Percentiles rank a stretch among this genome's conserved stretches.
These are phyloP conservation scores for Asobara japonica DNA, from an alignment of 1,140 invertebrate species.

Conservation along the genomic window DNA sequence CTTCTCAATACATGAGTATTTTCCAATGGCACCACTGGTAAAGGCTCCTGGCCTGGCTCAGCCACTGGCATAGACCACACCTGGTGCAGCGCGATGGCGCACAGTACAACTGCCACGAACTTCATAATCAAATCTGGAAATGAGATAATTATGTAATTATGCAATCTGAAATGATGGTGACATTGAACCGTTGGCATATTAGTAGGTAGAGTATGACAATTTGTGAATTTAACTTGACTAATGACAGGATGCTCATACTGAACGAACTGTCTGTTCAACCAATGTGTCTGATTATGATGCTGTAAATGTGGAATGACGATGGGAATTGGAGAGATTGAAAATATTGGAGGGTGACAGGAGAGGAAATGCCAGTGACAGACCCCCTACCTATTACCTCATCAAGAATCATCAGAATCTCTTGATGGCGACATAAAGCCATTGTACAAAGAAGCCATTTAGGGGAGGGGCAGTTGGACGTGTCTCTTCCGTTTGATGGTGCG, in stretches of 20 bases:
- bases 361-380: slow-evolving; percentile 45
- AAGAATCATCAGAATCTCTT: slow-evolving; percentile 55
- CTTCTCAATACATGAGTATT: slow-evolving; percentile 20
- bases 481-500: slow-evolving; percentile 35
- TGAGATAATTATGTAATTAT: neutral
- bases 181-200: neutral
- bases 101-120: slow-evolving; percentile 48
- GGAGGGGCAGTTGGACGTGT: slow-evolving; percentile 35
- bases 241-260: neutral
- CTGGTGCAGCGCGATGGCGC: slow-evolving; percentile 48
- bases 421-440: slow-evolving; percentile 48
- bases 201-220: neutral
- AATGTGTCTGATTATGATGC: neutral
- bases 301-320: neutral
- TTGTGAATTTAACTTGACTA: neutral
- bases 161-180: neutral
- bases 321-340: neutral
- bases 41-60: slow-evolving; percentile 38
- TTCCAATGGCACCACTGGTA: slow-evolving; percentile 36
- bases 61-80: slow-evolving; percentile 54
- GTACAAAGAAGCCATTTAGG: slow-evolving; percentile 25
- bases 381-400: slow-evolving; percentile 54
- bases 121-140: slow-evolving; percentile 38
- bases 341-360: slow-evolving; percentile 29
- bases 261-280: neutral